phyloP scores from a whole-genome alignment of 2,888 invertebrate species.

The Coenonympha arcania region DNA sequence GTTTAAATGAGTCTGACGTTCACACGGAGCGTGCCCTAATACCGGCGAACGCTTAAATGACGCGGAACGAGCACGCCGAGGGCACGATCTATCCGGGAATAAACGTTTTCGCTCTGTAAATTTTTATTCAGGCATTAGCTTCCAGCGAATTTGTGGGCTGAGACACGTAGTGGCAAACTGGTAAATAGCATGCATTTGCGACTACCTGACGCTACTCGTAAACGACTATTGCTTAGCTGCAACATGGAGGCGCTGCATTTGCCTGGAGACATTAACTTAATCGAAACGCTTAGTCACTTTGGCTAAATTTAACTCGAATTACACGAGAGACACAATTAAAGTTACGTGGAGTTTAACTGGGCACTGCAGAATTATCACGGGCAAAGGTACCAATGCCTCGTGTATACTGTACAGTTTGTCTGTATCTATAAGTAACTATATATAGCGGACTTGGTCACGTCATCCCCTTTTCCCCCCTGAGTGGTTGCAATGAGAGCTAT shows the following conservation, averaged over 20 bases:
- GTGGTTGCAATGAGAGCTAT: no score
- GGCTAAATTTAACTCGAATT: slow-evolving; percentile 21
- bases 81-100: slow-evolving; percentile 6
- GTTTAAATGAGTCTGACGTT: slow-evolving; percentile 1
- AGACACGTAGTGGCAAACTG: slow-evolving; percentile 21
- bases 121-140: slow-evolving; percentile 20
- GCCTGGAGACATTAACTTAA: slow-evolving; percentile 25
- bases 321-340: slow-evolving; percentile 14
- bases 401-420: no score
- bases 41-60: slow-evolving; percentile 9
- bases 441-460: no score
- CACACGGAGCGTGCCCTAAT: slow-evolving; percentile 4
- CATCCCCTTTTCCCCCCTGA: no score
- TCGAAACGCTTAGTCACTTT: slow-evolving; percentile 21
- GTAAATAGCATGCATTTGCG: slow-evolving; percentile 22
- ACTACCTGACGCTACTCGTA: slow-evolving; percentile 17
- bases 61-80: slow-evolving; percentile 4
- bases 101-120: slow-evolving; percentile 22
- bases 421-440: no score
- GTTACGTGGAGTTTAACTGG: background rate
- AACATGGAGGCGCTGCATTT: slow-evolving; percentile 17
- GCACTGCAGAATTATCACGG: background rate
- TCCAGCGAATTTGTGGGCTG: slow-evolving; percentile 20
- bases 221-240: slow-evolving; percentile 22
- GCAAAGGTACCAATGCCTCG: background rate